Evolutionary conservation across 2,113 vertebrate species (phyloP), one percentile per base, ranked within the genome.

Genomic region (Parus major): DNA sequence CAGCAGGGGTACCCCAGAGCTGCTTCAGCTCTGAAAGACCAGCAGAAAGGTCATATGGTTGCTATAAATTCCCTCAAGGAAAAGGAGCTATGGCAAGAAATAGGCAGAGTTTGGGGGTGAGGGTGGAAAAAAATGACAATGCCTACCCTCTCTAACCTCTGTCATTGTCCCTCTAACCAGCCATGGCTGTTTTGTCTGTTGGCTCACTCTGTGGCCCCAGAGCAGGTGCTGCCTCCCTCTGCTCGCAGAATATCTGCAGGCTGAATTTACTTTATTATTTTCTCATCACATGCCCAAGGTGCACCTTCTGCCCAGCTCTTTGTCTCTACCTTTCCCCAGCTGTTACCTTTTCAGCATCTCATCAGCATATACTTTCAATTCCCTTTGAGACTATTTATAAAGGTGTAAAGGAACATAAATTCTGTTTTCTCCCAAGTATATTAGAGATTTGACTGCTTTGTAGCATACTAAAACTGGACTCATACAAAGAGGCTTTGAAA

Each of bases 211-310:
- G 52, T 4, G 8, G 13, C 63, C 29, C 64, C 56, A 77, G 76
- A 86, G 61, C 42, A 77, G 60, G 42, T 86, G 53, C 50, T 84
- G 53, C 36, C 60, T 94, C 39, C 15, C 35, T 92, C 64, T 80
- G 27, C 52, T 50, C 31, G 17, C 47, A 86, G 11, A 11, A 10
- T 41, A 47, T 72, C 80, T 86, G 39, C 39, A 49, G 53, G 86
- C 25, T 76, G 49, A 91, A 94, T 92, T 92, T 78, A 77, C 42
- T 92, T 77, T 73, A 78, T 88, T 94, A 49, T 94, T 88, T 83
- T 86, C 82, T 88, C 8, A 0, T 64, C 61, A 29, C 39, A 16
- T 84, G n/a, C 70, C 46, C 69, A 68, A 50, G 25, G 66, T 78
- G 29, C 47, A 59, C 79, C 83, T 92, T 92, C 81, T 95, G 91